Base-by-base conservation (phyloP, 2,797 vertebrate species). In the Gallinago nigripennis region DNA sequence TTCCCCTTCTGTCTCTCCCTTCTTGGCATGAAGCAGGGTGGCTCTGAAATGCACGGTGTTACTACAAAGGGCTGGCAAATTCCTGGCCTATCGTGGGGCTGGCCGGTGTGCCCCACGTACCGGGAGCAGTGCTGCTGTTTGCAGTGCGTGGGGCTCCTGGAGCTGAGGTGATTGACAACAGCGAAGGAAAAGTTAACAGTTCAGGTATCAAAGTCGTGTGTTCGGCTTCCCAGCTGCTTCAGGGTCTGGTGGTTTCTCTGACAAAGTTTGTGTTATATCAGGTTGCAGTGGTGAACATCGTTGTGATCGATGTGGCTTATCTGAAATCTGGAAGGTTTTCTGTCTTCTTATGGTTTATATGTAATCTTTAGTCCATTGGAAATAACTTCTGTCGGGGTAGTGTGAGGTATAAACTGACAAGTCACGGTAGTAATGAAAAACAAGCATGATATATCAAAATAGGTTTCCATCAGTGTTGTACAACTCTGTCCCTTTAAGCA, bases 281-380 rank as follows among this genome's bases (percentile, higher is more conserved):
- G 51, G 19, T 64, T 72, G 56, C 28, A 18, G 60, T 7, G n/a
- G 19, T 51, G 37, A 43, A 33, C 56, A 16, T 78, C 50, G 1
- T 75, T 17, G 25, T 58, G 54, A 25, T 12, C 31, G 4, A 0
- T 8, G 6, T 24, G 18, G 17, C 17, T 68, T 76, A 8, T 2
- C 43, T 19, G 30, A 51, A 71, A 75, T 45, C 15, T 28, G 1
- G 8, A 25, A 92, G 81, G 37, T 30, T 69, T 64, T 54, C 9
- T 51, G 48, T 37, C 20, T 64, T 63, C 2, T 19, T 30, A 2
- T 0, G 8, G 16, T 31, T 45, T 41, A 4, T 45, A 4, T 4
- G 11, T 86, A 56, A 53, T 8, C 35, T 90, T 76, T 35, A 31
- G 31, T 33, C 14, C n/a, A 0, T 33, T 63, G 33, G 33, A 50